Percentiles rank a stretch among this genome's conserved stretches.
phyloP scores from a whole-genome alignment of 2,113 vertebrate genomes.

The Herpetotheres cachinnans region DNA sequence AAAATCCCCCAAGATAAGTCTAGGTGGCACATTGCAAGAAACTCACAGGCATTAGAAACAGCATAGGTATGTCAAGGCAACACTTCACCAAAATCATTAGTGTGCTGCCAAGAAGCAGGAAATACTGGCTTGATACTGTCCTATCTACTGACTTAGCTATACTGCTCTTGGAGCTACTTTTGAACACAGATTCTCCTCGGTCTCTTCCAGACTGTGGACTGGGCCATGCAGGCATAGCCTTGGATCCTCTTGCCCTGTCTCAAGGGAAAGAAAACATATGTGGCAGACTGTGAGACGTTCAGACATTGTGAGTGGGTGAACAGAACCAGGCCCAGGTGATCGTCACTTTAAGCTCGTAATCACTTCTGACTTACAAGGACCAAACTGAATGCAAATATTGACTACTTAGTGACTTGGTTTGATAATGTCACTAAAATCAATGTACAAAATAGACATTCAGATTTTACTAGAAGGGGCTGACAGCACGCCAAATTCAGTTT shows the following conservation, averaged over 20 bases:
- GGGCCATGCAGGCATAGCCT: background rate
- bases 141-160: background rate
- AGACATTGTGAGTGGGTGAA: background rate
- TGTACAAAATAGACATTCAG: background rate
- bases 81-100: background rate
- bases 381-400: background rate
- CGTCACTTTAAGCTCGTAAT: background rate
- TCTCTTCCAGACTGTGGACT: background rate
- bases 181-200: background rate
- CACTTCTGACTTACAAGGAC: background rate
- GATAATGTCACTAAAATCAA: background rate
- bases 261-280: background rate
- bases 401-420: background rate
- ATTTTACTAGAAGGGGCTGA: background rate
- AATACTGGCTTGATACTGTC: background rate
- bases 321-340: background rate
- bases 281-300: background rate
- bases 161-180: background rate
- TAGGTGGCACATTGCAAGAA: background rate
- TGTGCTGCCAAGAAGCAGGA: background rate
- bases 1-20: background rate
- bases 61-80: background rate
- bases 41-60: background rate
- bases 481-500: background rate
- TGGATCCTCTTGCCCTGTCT: background rate